Conservation (phyloP, 1,140 invertebrate species). For the Mercenaria mercenaria region DNA sequence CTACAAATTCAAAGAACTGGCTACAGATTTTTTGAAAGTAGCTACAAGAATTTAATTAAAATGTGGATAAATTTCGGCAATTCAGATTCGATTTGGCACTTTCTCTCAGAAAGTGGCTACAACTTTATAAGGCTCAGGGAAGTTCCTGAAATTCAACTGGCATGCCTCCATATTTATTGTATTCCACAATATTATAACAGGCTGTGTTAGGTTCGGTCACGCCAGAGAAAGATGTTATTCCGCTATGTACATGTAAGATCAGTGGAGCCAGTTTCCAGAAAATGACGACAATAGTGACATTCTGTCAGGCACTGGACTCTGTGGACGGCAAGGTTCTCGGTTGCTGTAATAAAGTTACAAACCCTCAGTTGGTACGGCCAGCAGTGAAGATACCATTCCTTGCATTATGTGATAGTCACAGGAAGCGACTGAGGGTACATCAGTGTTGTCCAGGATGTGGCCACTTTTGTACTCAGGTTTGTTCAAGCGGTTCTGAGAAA, state of each 20-base stretch:
- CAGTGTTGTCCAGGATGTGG: constrained; percentile 97
- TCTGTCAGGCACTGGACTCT: constrained; percentile 92
- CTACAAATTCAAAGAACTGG: too few relatives aligned
- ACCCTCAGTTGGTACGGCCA: constrained; percentile 90
- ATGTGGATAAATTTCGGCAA: too few relatives aligned
- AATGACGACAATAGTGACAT: constrained; percentile 78
- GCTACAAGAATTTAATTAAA: too few relatives aligned
- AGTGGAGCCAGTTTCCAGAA: constrained; percentile 82
- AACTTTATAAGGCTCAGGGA: too few relatives aligned
- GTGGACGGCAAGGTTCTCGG: constrained; percentile 92
- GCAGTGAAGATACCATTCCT: constrained; percentile 93
- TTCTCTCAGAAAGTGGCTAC: too few relatives aligned
- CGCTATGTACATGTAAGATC: constrained; percentile 84
- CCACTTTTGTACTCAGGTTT: constrained; percentile 95
- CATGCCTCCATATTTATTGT: too few relatives aligned
- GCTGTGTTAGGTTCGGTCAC: constrained; percentile 61
- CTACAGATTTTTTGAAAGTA: too few relatives aligned
- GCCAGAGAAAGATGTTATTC: constrained; percentile 80
- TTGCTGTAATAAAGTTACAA: constrained; percentile 91
- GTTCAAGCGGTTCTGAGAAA: too few relatives aligned
- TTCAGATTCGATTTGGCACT: too few relatives aligned
- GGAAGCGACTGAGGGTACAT: constrained; percentile 91
- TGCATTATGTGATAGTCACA: constrained; percentile 94
- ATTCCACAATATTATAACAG: too few relatives aligned
- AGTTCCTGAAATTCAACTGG: too few relatives aligned